These are phyloP conservation scores for Leptodirus hochenwartii DNA, from an alignment of 2,888 invertebrate genomes.

Conservation along the genomic window DNA sequence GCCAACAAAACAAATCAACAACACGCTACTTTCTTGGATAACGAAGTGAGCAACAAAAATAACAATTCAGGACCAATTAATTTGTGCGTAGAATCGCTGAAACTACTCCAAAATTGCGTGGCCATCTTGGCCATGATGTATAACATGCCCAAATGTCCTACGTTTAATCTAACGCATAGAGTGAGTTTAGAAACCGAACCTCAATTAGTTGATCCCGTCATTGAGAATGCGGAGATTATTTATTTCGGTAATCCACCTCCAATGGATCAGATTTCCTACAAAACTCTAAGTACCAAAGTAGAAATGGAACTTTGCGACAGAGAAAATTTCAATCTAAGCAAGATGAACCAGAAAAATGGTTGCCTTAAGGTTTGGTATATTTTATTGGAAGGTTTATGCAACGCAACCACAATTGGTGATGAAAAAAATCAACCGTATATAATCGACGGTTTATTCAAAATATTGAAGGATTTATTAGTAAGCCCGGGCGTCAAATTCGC, in stretches of 20 bases:
- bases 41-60: no score
- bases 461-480: conserved; percentile 56
- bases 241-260: conserved; percentile 34
- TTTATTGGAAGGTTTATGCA: conserved; percentile 68
- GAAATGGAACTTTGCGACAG: conserved; percentile 27
- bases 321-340: conserved; percentile 36
- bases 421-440: conserved; percentile 62
- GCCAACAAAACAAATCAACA: conserved; percentile 7
- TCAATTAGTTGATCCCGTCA: conserved; percentile 68
- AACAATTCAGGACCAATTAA: conserved; percentile 30
- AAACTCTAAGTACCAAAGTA: conserved; percentile 34
- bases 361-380: conserved; percentile 84
- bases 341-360: conserved; percentile 62
- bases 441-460: conserved; percentile 71
- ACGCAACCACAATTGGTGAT: conserved; percentile 66
- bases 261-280: conserved; percentile 38
- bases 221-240: conserved; percentile 51
- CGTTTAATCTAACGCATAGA: conserved; percentile 75
- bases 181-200: conserved; percentile 61
- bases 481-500: conserved; percentile 81
- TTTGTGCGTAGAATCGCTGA: conserved; percentile 61
- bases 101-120: conserved; percentile 71
- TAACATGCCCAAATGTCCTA: conserved; percentile 86
- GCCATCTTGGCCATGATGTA: conserved; percentile 83
- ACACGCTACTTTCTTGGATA: conserved; percentile 8